Evolutionary conservation across 2,797 vertebrate species (phyloP), one percentile per base, ranked within the genome.

Genomic region (Gadopsis bispinosus): DNA sequence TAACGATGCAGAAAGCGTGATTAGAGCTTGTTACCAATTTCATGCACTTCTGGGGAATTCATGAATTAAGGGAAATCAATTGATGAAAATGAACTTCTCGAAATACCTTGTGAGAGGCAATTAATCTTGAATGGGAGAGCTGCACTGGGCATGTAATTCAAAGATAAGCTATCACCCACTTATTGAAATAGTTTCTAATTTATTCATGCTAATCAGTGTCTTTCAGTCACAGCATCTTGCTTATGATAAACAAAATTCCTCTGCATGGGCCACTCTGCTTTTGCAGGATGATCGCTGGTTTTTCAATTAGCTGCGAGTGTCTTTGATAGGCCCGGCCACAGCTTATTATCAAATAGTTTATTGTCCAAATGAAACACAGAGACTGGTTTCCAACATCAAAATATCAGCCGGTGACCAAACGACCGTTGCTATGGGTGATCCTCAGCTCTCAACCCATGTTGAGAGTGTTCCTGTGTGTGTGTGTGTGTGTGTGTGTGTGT

Each of bases 81-180:
- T 93, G 89, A 92, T 91, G 89, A 90, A 90, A 89, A 93, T 91
- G 83, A 91, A 94, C 89, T 93, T 94, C 93, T 92, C 50, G 20
- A 88, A 92, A 93, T 89, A 93, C 88, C 90, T 91, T 81, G 79
- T 83, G 89, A 88, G 85, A 91, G 85, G 90, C 87, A 89, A 93
- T 94, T 91, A 89, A 91, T 94, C 92, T 91, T 88, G 80, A 91
- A 84, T 86, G 81, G 84, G 81, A 87, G 86, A 79, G 83, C 84
- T 83, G 89, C 81, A 81, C 79, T 86, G 88, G 87, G 83, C 88
- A 91, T 94, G 89, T 87, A 91, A 92, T 93, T 90, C 90, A 91
- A 89, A 93, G 92, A 93, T 94, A 94, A 93, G 90, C 84, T 91
- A 90, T 91, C 85, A 82, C 68, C 75, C 88, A 84, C 80, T 90